Evolutionary conservation across 2,888 invertebrate genomes (phyloP).

Genomic region (Eurois occulta): DNA sequence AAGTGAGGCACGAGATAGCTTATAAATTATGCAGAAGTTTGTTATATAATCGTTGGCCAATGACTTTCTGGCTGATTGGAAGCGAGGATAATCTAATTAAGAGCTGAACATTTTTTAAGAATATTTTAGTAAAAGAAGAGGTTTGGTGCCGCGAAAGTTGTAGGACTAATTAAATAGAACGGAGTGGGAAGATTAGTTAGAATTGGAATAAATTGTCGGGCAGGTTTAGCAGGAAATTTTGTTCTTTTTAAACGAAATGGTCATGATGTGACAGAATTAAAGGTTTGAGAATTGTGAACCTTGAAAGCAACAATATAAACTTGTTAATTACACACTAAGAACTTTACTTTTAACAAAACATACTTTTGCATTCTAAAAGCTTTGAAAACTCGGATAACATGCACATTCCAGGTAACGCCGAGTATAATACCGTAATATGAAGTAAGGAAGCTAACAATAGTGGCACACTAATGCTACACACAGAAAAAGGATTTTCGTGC

Average conservation of each 20-base stretch:
- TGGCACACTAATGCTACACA: conserved; percentile 37
- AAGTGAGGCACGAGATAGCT: conserved; percentile 78
- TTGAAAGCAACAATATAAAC: neutral
- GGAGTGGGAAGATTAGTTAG: conserved; percentile 2
- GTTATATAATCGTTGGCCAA: conserved; percentile 62
- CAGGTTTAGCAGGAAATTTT: neutral
- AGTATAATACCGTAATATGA: conserved; percentile 31
- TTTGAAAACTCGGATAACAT: conserved; percentile 24
- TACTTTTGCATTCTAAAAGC: conserved; percentile 32
- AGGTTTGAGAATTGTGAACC: neutral
- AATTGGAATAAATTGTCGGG: neutral
- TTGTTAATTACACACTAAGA: neutral
- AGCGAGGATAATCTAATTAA: conserved; percentile 62
- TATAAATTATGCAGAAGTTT: conserved; percentile 76
- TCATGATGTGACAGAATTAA: too few relatives aligned
- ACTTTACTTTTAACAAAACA: conserved; percentile 39
- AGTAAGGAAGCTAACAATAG: conserved; percentile 39
- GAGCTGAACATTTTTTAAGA: conserved; percentile 37
- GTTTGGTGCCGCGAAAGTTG: conserved; percentile 25
- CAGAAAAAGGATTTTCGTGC: conserved; percentile 55
- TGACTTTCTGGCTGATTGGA: conserved; percentile 64
- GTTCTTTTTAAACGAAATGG: neutral
- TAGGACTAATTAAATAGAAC: conserved; percentile 11
- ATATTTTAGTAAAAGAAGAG: conserved; percentile 23
- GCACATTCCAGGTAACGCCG: conserved; percentile 25